These are phyloP conservation scores for Scaptomyza reducta DNA, from an alignment of 2,888 invertebrate genomes.

Conservation along the genomic window DNA sequence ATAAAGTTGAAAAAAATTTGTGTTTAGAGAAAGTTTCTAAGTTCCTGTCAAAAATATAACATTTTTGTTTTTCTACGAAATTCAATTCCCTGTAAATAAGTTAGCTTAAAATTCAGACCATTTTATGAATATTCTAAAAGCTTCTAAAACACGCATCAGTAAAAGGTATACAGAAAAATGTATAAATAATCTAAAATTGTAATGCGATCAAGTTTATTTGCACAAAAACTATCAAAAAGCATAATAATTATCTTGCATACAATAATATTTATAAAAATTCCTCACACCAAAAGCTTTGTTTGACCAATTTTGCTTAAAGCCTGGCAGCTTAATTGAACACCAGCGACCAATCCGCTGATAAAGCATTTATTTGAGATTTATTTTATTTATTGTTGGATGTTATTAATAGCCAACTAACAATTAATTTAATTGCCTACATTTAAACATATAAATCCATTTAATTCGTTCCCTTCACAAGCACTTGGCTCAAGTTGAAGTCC, in stretches of 20 bases:
- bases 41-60: too few relatives aligned
- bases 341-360: not conserved
- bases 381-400: constrained; percentile 7
- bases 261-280: not conserved
- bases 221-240: too few relatives aligned
- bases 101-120: too few relatives aligned
- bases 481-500: constrained; percentile 1
- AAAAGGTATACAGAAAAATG: too few relatives aligned
- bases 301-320: not conserved
- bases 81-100: too few relatives aligned
- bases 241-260: not conserved
- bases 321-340: not conserved
- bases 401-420: constrained; percentile 8
- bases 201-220: too few relatives aligned
- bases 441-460: constrained; percentile 2
- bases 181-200: too few relatives aligned
- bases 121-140: not conserved
- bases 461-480: constrained; percentile 6
- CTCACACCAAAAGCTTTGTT: not conserved
- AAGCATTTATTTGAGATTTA: not conserved
- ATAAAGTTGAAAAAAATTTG: too few relatives aligned
- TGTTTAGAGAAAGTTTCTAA: too few relatives aligned
- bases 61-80: too few relatives aligned
- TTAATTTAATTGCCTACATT: constrained; percentile 16
- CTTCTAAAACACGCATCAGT: too few relatives aligned